phyloP scores from a whole-genome alignment of 2,797 vertebrate genomes.

The Phataginus tetradactyla region DNA sequence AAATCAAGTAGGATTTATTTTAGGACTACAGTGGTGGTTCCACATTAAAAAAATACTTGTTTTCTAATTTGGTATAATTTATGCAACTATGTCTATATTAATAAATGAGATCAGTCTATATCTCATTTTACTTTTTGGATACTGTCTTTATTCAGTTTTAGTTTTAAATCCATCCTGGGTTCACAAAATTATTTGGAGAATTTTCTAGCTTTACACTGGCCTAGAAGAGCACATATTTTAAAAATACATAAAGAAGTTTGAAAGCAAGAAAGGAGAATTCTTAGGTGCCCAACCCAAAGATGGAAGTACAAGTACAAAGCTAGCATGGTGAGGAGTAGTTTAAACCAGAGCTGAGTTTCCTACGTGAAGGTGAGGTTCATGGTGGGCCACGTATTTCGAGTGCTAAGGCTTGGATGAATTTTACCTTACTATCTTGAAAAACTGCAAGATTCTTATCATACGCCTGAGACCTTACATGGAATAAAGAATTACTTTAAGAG shows the following conservation, averaged over 20 bases:
- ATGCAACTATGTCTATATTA: neutral
- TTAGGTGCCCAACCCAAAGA: neutral
- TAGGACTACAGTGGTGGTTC: neutral
- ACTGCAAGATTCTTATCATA: neutral
- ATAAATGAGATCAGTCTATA: neutral
- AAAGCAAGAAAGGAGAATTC: neutral
- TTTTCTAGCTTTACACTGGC: neutral
- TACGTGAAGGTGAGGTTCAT: neutral
- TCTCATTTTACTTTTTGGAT: neutral
- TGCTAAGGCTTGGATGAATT: neutral
- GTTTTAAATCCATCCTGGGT: neutral
- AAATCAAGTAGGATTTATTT: conserved; percentile 11
- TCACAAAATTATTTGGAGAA: neutral
- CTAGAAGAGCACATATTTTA: neutral
- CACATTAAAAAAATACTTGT: neutral
- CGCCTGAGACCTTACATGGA: neutral
- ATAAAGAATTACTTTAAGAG: neutral
- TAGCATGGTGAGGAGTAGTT: neutral
- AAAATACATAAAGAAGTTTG: neutral
- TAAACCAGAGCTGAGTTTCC: neutral
- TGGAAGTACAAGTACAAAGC: neutral
- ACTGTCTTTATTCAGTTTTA: neutral
- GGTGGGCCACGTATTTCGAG: neutral
- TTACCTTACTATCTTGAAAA: neutral
- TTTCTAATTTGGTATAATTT: neutral